These are phyloP conservation scores for Enteromius afrohamiltoni DNA, from an alignment of 2,797 vertebrate genomes.

Conservation along the genomic window DNA sequence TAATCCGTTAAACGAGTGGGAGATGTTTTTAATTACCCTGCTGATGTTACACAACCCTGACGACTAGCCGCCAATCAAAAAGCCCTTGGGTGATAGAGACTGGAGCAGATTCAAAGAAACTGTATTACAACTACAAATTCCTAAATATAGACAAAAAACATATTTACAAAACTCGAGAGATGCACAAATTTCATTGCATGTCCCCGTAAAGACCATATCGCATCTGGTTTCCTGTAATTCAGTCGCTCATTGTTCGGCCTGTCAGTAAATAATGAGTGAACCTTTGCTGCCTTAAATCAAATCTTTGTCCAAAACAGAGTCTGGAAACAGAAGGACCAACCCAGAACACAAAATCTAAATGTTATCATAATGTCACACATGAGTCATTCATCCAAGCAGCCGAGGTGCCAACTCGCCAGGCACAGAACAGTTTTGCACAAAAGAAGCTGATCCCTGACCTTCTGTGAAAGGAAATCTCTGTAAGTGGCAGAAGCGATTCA, in stretches of 20 bases:
- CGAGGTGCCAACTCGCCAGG: background rate
- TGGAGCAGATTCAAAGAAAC: background rate
- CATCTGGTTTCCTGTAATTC: constrained; percentile 10
- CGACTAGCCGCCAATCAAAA: constrained; percentile 30
- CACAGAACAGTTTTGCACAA: constrained; percentile 31
- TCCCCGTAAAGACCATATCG: background rate
- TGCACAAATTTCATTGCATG: background rate
- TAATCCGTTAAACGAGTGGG: constrained; percentile 52
- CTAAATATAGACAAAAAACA: background rate
- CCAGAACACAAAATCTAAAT: constrained; percentile 26
- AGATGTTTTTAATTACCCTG: constrained; percentile 56
- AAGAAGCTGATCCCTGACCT: constrained; percentile 38
- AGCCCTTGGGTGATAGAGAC: background rate
- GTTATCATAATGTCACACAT: constrained; percentile 46
- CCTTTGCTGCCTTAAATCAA: constrained; percentile 13
- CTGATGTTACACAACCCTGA: constrained; percentile 33
- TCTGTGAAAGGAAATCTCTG: constrained; percentile 26
- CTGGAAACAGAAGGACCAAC: constrained; percentile 28
- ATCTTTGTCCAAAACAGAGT: constrained; percentile 4
- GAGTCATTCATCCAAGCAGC: background rate
- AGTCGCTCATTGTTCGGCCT: constrained; percentile 27
- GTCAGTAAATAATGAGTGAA: constrained; percentile 23
- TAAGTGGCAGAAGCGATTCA: constrained; percentile 27
- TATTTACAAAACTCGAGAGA: background rate
- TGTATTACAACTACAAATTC: constrained; percentile 8